Evolutionary conservation across 2,113 vertebrate species (phyloP), one percentile per base, ranked within the genome.

Genomic region (Junco hyemalis): DNA sequence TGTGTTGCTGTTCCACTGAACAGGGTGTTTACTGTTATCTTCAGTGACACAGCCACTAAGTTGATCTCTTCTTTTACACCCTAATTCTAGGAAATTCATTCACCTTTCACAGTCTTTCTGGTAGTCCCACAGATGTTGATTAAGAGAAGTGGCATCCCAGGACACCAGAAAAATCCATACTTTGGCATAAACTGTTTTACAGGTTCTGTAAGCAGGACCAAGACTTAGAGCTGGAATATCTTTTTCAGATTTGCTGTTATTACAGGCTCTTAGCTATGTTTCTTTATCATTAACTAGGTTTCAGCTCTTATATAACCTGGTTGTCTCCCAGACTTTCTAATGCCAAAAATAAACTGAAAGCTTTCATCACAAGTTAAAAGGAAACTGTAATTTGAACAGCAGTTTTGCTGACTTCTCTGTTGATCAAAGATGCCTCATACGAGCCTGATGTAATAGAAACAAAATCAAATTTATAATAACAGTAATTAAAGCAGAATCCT

Each of bases 301-400:
- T 81, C 80, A 64, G 72, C n/a, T 88, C 80, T 93, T 94, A 96
- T 31, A 85, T 90, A 96, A 92, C 72, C 82, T 81, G 60, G 51
- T 88, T 92, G 44, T 88, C 80, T 94, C 69, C n/a, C 80, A 68
- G 57, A 74, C 44, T 81, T 83, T 64, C 31, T 56, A 48, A 84
- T 68, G 80, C 60, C 82, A 94, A 95, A 97, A 95, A 95, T 88
- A 90, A 95, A 95, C 48, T 6, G 33, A 77, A 84, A 81, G 68
- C 88, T 96, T 96, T 96, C 92, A 94, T 93, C 90, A 81, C 28
- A 40, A 84, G 85, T 90, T 96, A 88, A 96, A 96, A 94, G 69
- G 83, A 93, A 97, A 92, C 90, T 63, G 44, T 77, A 93, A 94
- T 92, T 88, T 84, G 53, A 93, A 87, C 47, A 92, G 65, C 63